A percentile compares a stretch with the other conserved stretches of the same genome.
phyloP scores from a whole-genome alignment of 2,888 invertebrate species.

The Synanthedon andrenaeformis region DNA sequence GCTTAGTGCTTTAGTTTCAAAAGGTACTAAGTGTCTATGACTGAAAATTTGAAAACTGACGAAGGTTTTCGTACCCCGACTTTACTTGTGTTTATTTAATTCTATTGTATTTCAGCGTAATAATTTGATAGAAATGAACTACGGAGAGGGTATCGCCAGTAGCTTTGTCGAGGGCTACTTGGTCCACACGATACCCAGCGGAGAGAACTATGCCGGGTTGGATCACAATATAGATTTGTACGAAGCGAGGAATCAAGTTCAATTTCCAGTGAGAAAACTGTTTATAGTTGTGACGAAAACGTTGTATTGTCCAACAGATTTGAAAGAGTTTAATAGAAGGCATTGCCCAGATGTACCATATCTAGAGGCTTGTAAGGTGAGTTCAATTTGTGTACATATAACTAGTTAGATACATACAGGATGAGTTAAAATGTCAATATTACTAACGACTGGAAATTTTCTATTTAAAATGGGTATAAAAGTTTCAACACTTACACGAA shows the following conservation, averaged over 20 bases:
- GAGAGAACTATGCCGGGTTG: conserved; percentile 34
- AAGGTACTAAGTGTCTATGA: no score
- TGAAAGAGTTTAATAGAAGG: conserved; percentile 48
- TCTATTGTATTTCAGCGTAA: not conserved
- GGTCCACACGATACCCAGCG: conserved; percentile 64
- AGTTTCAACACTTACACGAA: no score
- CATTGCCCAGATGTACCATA: conserved; percentile 23
- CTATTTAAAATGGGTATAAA: no score
- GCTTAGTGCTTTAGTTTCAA: no score
- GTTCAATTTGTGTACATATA: conserved; percentile 12
- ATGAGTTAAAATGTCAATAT: no score
- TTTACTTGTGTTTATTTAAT: no score
- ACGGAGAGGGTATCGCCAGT: conserved; percentile 75
- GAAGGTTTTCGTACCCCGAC: no score
- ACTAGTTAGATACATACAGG: no score
- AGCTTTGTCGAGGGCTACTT: conserved; percentile 76
- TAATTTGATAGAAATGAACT: conserved; percentile 36
- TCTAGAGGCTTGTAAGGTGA: conserved; percentile 54
- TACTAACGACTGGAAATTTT: no score
- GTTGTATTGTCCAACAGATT: conserved; percentile 66
- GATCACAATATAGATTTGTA: conserved; percentile 24
- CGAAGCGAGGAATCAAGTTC: conserved; percentile 50
- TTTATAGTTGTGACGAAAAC: conserved; percentile 73
- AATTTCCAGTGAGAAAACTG: conserved; percentile 68
- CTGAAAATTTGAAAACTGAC: no score